Percentiles rank a stretch among this genome's conserved stretches.
Evolutionary conservation across 2,888 invertebrate genomes (phyloP).

Genomic region (Xestia xanthographa): DNA sequence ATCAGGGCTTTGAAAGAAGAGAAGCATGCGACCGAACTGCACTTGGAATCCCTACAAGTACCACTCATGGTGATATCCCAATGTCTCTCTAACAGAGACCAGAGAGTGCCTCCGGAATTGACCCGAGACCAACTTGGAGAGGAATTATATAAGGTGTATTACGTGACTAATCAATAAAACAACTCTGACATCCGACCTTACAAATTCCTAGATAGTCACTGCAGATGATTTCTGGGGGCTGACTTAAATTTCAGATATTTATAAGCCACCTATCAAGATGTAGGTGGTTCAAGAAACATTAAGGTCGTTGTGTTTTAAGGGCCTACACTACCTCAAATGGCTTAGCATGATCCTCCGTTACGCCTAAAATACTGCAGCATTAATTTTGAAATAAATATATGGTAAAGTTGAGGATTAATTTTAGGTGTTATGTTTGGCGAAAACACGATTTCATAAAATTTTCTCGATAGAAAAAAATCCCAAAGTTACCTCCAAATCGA

Average conservation of each 20-base stretch:
- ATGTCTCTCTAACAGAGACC: slow-evolving; percentile 94
- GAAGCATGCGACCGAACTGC: slow-evolving; percentile 93
- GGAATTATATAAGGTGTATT: slow-evolving; percentile 92
- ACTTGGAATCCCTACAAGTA: slow-evolving; percentile 92
- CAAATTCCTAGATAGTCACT: neutral
- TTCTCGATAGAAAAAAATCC: too few relatives aligned
- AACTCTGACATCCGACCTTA: neutral
- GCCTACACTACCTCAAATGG: too few relatives aligned
- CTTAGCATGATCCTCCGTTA: too few relatives aligned
- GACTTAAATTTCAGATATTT: neutral
- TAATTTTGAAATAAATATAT: too few relatives aligned
- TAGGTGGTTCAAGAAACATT: neutral
- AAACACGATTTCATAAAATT: too few relatives aligned
- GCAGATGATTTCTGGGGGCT: neutral
- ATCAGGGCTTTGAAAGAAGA: slow-evolving; percentile 92
- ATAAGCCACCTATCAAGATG: neutral
- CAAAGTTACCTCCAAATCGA: too few relatives aligned
- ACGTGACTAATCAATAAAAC: neutral
- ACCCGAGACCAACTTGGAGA: slow-evolving; percentile 94
- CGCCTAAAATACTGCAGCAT: too few relatives aligned
- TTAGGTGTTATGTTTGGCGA: too few relatives aligned
- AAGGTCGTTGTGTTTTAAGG: neutral
- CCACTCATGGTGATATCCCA: slow-evolving; percentile 93
- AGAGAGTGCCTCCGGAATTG: slow-evolving; percentile 93
- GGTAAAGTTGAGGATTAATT: too few relatives aligned